Base-by-base conservation (phyloP, 64 coral and sea anemone species). In the Exaiptasia diaphana region DNA sequence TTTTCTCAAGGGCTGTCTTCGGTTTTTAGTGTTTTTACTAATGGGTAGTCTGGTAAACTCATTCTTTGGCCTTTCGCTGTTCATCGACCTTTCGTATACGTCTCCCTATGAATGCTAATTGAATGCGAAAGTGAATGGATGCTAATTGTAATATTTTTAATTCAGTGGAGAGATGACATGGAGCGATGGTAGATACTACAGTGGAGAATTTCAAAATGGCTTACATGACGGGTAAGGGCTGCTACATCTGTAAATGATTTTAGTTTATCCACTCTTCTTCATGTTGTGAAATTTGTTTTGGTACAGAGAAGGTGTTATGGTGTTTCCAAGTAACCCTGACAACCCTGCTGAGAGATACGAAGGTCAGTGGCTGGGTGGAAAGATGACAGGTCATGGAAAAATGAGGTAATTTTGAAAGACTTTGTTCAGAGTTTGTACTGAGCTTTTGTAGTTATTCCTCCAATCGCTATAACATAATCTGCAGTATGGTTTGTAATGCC, bases 91-190 rank as follows among this genome's bases (percentile, higher is more conserved):
- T n/a, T n/a, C n/a, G n/a, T n/a, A n/a, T n/a, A n/a, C n/a, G n/a
- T n/a, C n/a, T n/a, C n/a, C n/a, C n/a, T n/a, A n/a, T n/a, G n/a
- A n/a, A n/a, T n/a, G n/a, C n/a, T n/a, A n/a, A n/a, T n/a, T n/a
- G n/a, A n/a, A n/a, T n/a, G n/a, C n/a, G n/a, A n/a, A n/a, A n/a
- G n/a, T n/a, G n/a, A n/a, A n/a, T n/a, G n/a, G n/a, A n/a, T n/a
- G n/a, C n/a, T n/a, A n/a, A n/a, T n/a, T n/a, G n/a, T n/a, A n/a
- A n/a, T n/a, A n/a, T 53, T 83, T 12, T 71, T 29, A 12, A 77
- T 92, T 81, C 38, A 97, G 94, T 75, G 94, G 94, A 24, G 90
- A 97, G 80, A 81, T 97, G 59, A 31, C 60, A 23, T 97, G 94
- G 94, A 49, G 74, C 8, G 80, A 91, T 67, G 90, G 85, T 21